Conservation (phyloP, 1,140 invertebrate genomes). For the Drosophila sproati region DNA sequence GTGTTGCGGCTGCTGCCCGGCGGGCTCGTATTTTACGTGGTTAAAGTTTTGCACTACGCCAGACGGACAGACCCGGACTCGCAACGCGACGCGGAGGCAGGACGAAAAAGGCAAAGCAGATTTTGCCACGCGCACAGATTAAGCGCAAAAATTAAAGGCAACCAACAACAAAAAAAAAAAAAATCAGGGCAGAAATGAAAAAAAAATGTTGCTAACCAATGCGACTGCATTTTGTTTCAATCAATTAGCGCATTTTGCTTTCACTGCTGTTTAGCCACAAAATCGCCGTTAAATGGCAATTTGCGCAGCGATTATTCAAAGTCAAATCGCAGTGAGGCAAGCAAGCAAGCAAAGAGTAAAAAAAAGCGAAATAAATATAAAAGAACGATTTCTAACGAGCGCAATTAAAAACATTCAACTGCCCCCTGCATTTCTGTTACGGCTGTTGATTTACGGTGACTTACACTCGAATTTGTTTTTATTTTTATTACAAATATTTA, state of each 20-base stretch:
- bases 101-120: conserved; percentile 42
- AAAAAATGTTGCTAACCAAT: conserved; percentile 33
- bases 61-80: conserved; percentile 38
- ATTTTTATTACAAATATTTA: conserved; percentile 71
- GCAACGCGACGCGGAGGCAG: not conserved
- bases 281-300: conserved; percentile 73
- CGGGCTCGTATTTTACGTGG: conserved; percentile 69
- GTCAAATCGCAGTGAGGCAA: conserved; percentile 19
- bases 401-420: conserved; percentile 65
- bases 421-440: conserved; percentile 18
- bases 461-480: conserved; percentile 44
- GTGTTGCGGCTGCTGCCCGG: conserved; percentile 50
- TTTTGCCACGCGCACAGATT: conserved; percentile 57
- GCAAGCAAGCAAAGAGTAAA: not conserved
- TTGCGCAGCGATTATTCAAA: conserved; percentile 75
- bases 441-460: conserved; percentile 41
- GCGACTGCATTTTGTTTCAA: conserved; percentile 60
- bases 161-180: not conserved
- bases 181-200: not conserved
- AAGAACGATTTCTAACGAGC: conserved; percentile 40
- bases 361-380: conserved; percentile 32
- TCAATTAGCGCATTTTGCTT: conserved; percentile 60
- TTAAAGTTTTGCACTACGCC: conserved; percentile 62
- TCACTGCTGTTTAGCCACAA: conserved; percentile 47
- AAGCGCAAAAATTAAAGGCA: conserved; percentile 32